A percentile compares a stretch with the other conserved stretches of the same genome.
Conservation (phyloP, 2,888 invertebrate genomes). For the Napeogenes inachia region DNA sequence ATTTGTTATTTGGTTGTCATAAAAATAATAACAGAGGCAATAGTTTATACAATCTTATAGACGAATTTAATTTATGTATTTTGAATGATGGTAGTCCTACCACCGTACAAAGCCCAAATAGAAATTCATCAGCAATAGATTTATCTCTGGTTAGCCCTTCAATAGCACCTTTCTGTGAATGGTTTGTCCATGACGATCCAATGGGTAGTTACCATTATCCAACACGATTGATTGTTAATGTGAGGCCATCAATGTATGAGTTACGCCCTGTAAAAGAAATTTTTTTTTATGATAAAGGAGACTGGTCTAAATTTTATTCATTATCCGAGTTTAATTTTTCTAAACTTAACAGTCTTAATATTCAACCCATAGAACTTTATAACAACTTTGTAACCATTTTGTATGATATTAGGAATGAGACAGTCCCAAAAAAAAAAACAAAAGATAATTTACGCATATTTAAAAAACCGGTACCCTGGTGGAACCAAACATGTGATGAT, state of each 20-base stretch:
- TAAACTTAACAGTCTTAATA: constrained; percentile 8
- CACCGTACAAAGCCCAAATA: constrained; percentile 11
- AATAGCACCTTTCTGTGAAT: constrained; percentile 12
- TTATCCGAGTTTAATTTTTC: constrained; percentile 16
- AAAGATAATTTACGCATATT: constrained; percentile 5
- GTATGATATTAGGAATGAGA: constrained; percentile 11
- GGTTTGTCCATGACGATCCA: too few species aligned
- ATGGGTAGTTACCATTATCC: too few species aligned
- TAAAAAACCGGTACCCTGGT: constrained; percentile 12
- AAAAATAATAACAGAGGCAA: constrained; percentile 17
- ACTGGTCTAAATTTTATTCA: constrained; percentile 26
- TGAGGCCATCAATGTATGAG: constrained; percentile 23
- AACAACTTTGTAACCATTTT: constrained; percentile 10
- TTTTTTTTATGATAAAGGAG: constrained; percentile 23
- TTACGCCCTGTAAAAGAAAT: constrained; percentile 19
- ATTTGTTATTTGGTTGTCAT: constrained; percentile 28
- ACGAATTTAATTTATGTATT: constrained; percentile 23
- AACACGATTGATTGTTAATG: constrained; percentile 8
- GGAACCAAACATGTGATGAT: constrained; percentile 20
- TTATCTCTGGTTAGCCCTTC: not conserved
- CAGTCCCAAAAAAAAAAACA: not conserved
- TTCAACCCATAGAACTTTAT: constrained; percentile 14
- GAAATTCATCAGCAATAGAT: too few species aligned
- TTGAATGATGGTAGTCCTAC: constrained; percentile 21
- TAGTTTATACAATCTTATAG: constrained; percentile 21